Evolutionary conservation across 2,888 invertebrate species (phyloP), one percentile per base, ranked within the genome.

Genomic region (Drosophila borborema): DNA sequence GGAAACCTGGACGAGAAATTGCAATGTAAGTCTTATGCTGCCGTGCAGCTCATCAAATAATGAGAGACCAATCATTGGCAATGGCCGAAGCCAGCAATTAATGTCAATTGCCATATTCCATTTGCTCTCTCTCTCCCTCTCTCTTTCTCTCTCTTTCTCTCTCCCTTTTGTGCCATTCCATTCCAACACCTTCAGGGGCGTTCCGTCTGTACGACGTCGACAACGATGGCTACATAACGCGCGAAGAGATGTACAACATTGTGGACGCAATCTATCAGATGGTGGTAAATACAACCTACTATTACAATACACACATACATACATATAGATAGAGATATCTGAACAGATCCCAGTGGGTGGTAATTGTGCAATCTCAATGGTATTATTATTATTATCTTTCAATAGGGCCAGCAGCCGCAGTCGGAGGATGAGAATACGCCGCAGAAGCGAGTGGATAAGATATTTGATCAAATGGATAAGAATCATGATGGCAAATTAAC

Each of bases 391-490:
- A 2, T 45, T 20, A 16, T 53, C 20, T 4, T n/a, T 6, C 14
- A 16, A 41, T 67, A 98, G 98, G 98, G 98, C 23, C 97, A 98
- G 92, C 96, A 97, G 80, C 97, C 97, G 58, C 96, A 96, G 84
- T 95, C 97, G 34, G 97, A 98, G 91, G 97, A 97, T 91, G 97
- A 98, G 91, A 98, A 97, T 93, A 97, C 97, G 77, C 97, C 98
- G 18, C 97, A 99, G 93, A 98, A 98, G 93, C 95, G 99, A 92
- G 99, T 99, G 78, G 99, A 99, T 94, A 98, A 98, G 94, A 99
- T 99, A 92, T 99, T 99, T 94, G 98, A 98, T 93, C 98, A 99
- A 93, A 99, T 99, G 99, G 99, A 99, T 94, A 99, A 97, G 94
- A 99, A 99, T 93, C 98, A 99, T 94, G 99, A 99, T 94, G 98